Conservation (phyloP, 2,888 invertebrate genomes). For the Hemithea aestivaria region DNA sequence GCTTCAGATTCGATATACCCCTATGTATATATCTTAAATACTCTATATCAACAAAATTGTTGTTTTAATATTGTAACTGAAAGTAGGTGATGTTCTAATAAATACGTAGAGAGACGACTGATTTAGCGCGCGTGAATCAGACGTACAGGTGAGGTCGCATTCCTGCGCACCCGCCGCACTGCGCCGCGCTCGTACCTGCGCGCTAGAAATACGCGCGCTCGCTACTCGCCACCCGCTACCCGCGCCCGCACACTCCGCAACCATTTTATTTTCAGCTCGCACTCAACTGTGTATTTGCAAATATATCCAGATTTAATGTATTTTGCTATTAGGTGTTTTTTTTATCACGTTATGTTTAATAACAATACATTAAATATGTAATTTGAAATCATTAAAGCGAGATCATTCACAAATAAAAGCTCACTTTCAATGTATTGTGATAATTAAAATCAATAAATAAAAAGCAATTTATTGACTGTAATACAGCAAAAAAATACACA, state of each 20-base stretch:
- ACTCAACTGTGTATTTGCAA: conserved; percentile 29
- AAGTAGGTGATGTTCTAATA: conserved; percentile 51
- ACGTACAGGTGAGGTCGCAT: conserved; percentile 76
- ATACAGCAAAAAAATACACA: too few species aligned
- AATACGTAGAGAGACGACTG: conserved; percentile 65
- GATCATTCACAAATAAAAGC: too few species aligned
- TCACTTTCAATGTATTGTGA: too few species aligned
- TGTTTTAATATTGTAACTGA: conserved; percentile 36
- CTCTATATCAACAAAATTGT: not conserved
- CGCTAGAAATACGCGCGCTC: conserved; percentile 69
- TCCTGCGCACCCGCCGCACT: conserved; percentile 39
- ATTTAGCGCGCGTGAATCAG: conserved; percentile 74
- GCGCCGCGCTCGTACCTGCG: conserved; percentile 69
- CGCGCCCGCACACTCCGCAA: conserved; percentile 36
- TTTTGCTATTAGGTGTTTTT: conserved; percentile 33
- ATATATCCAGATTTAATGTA: conserved; percentile 40
- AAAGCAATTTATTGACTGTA: too few species aligned
- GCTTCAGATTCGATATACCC: too few species aligned
- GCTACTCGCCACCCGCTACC: conserved; percentile 38
- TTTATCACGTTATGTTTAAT: too few species aligned
- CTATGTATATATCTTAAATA: too few species aligned
- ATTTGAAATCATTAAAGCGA: conserved; percentile 1
- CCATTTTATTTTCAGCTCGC: conserved; percentile 31
- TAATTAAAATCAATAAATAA: too few species aligned
- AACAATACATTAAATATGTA: conserved; percentile 7